phyloP scores from a whole-genome alignment of 2,797 vertebrate species.

The Darevskia nairensis region DNA sequence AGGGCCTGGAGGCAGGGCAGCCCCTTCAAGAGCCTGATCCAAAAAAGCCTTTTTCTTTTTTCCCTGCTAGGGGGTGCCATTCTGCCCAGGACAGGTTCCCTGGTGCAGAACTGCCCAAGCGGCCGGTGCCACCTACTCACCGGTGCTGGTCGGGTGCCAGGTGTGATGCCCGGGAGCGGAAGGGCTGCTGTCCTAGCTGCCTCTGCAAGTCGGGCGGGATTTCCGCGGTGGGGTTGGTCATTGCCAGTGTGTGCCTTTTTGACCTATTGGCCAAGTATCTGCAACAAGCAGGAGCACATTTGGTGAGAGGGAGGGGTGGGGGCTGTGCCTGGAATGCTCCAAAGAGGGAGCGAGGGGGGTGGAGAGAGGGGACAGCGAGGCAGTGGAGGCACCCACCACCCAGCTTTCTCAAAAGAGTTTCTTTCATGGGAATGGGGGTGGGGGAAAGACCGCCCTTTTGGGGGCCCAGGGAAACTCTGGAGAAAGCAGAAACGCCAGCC shows the following conservation, averaged over 20 bases:
- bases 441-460: slow-evolving; percentile 45
- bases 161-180: slow-evolving; percentile 91
- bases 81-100: slow-evolving; percentile 58
- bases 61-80: slow-evolving; percentile 53
- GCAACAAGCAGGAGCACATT: slow-evolving; percentile 88
- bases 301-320: slow-evolving; percentile 72
- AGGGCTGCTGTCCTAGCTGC: slow-evolving; percentile 89
- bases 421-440: slow-evolving; percentile 37
- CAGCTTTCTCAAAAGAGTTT: background rate
- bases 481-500: background rate
- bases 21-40: too few relatives aligned
- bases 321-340: slow-evolving; percentile 41
- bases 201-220: slow-evolving; percentile 93
- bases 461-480: background rate
- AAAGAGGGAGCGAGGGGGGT: slow-evolving; percentile 71
- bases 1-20: background rate
- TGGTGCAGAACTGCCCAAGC: slow-evolving; percentile 61
- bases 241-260: slow-evolving; percentile 98
- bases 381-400: background rate
- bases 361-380: background rate
- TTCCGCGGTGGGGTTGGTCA: slow-evolving; percentile 93
- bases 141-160: slow-evolving; percentile 89
- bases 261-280: slow-evolving; percentile 99
- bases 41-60: slow-evolving; percentile 59
- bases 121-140: slow-evolving; percentile 87